These are phyloP conservation scores for Pantherophis vulpinus DNA, from an alignment of 2,797 vertebrate species.

Conservation along the genomic window DNA sequence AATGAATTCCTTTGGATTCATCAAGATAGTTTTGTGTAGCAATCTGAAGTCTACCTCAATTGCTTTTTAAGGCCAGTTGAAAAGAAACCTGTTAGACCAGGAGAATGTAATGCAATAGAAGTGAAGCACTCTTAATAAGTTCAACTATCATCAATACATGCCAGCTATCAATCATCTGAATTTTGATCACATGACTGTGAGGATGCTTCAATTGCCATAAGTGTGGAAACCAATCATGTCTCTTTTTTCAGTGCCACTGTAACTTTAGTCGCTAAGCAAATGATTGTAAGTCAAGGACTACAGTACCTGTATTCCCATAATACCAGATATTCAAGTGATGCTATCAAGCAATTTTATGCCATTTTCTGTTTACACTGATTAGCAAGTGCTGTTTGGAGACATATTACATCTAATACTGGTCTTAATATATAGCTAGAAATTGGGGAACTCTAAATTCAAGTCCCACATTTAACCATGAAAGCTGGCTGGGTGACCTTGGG, in stretches of 20 bases:
- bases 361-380: neutral
- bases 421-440: neutral
- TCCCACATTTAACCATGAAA: neutral
- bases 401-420: neutral
- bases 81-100: neutral
- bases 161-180: neutral
- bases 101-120: neutral
- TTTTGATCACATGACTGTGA: neutral
- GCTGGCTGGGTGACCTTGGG: neutral
- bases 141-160: neutral
- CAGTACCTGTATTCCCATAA: neutral
- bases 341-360: neutral
- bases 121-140: neutral
- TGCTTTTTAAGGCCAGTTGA: neutral
- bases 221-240: neutral
- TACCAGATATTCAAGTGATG: neutral
- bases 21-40: neutral
- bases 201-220: neutral
- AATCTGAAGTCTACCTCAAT: neutral
- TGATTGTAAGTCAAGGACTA: neutral
- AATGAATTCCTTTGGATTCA: neutral
- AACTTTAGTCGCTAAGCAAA: neutral
- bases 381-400: neutral
- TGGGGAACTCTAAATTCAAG: neutral
- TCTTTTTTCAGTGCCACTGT: neutral